Conservation (phyloP, 2,113 vertebrate species). For the Emberiza fucata region DNA sequence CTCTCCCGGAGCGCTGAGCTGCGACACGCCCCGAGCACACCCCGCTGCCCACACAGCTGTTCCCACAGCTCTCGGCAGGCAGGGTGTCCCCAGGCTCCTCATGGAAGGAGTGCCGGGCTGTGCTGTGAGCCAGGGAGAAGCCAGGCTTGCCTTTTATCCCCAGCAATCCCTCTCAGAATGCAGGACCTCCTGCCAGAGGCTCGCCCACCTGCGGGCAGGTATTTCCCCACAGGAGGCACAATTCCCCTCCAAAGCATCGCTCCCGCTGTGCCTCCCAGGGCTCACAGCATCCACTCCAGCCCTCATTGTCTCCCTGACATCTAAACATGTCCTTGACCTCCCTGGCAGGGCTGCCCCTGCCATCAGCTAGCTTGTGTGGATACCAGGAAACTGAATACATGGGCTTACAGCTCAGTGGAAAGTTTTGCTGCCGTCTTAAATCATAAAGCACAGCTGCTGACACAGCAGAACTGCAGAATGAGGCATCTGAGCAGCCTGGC, state of each 20-base stretch:
- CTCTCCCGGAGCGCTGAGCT: not conserved
- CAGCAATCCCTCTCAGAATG: not conserved
- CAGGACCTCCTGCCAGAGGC: not conserved
- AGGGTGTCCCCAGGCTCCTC: not conserved
- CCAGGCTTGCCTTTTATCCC: not conserved
- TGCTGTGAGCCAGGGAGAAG: not conserved
- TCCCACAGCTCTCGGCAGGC: not conserved
- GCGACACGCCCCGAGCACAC: not conserved
- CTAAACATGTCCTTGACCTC: not conserved
- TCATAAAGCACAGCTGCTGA: constrained; percentile 52
- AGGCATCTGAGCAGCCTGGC: not conserved
- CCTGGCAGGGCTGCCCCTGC: not conserved
- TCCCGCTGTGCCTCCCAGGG: not conserved
- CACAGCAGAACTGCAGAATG: constrained; percentile 28
- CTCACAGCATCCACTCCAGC: fast-evolving
- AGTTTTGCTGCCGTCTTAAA: constrained; percentile 39
- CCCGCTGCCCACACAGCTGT: fast-evolving
- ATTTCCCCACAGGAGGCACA: not conserved
- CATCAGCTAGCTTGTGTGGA: not conserved
- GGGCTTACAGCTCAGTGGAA: constrained; percentile 38
- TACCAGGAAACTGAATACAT: constrained; percentile 10
- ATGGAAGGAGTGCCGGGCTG: fast-evolving
- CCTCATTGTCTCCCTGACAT: not conserved
- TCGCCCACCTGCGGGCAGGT: not conserved
- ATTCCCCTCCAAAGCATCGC: not conserved